Evolutionary conservation across 2,113 vertebrate species (phyloP), one percentile per base, ranked within the genome.

Genomic region (Pterocles gutturalis): DNA sequence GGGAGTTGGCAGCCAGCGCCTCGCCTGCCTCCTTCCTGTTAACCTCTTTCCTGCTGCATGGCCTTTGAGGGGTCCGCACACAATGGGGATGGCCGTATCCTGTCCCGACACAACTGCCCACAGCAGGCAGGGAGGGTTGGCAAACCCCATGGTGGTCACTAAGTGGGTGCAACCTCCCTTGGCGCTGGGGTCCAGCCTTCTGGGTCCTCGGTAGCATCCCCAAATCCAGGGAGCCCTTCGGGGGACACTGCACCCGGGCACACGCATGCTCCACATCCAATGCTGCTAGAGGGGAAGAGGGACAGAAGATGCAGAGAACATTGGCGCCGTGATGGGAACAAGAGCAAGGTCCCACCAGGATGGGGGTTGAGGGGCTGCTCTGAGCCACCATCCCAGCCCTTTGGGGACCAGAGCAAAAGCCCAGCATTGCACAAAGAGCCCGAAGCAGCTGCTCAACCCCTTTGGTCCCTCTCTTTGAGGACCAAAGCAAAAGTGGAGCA

Each of bases 241-340:
- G 61, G 25, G 57, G 58, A 60, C 26, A 28, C 28, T 33, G 57
- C 28, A 51, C n/a, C 43, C 26, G 0, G 0, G 3, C 33, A 33
- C 8, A 34, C 0, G 0, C 49, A 45, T 1, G 1, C 19, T 69
- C 45, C 28, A 11, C 0, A 1, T 86, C 71, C 79, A 90, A 4
- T 0, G 0, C 25, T 4, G 5, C 85, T 85, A 33, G 34, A 79
- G 28, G 41, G 26, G 13, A 78, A 83, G 77, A 83, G 33, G 43
- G 65, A 91, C 43, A 83, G 71, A 85, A 85, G 70, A 92, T 14
- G 31, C 33, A 67, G 66, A 90, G 83, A 77, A 88, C 38, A 13
- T 9, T 0, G 0, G 33, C 28, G 81, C 43, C 7, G 0, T 2
- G 38, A 82, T 1, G 10, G 17, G 36, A 95, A 53, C 7, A 46